Conservation (phyloP, 1,140 invertebrate genomes). For the Helicoverpa armigera region DNA sequence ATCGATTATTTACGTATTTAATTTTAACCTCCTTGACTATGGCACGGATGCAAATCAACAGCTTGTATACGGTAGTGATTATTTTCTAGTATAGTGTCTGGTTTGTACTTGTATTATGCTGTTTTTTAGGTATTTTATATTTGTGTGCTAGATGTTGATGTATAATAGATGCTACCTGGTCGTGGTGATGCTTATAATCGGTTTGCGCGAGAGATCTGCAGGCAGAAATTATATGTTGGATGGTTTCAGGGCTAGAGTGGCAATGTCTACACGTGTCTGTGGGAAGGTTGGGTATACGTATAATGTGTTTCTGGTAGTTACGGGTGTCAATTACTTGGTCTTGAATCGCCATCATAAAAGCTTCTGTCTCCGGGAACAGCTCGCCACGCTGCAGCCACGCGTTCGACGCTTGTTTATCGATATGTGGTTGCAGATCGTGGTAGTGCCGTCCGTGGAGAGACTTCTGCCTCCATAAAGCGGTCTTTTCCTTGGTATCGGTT, state of each 20-base stretch:
- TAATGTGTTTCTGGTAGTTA: constrained; percentile 61
- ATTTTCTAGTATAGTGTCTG: no score
- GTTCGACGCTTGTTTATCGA: constrained; percentile 56
- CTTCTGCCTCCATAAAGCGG: constrained; percentile 53
- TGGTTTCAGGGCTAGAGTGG: constrained; percentile 49
- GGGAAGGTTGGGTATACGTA: constrained; percentile 47
- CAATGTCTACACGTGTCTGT: constrained; percentile 53
- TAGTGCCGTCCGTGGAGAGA: constrained; percentile 53
- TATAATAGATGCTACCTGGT: constrained; percentile 50
- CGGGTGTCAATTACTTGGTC: constrained; percentile 63
- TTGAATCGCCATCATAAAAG: constrained; percentile 51
- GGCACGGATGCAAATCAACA: no score
- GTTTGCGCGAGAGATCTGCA: constrained; percentile 47
- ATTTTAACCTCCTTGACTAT: no score
- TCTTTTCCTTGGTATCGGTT: constrained; percentile 7
- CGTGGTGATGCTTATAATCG: constrained; percentile 54
- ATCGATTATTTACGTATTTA: no score
- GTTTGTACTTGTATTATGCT: no score
- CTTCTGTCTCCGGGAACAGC: constrained; percentile 41
- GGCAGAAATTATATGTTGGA: constrained; percentile 58
- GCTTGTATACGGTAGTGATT: no score
- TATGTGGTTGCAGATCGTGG: constrained; percentile 54
- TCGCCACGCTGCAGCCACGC: constrained; percentile 59
- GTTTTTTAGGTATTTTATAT: constrained; percentile 13
- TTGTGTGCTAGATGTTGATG: constrained; percentile 50